phyloP scores from a whole-genome alignment of 2,797 vertebrate species.

The Alauda arvensis region DNA sequence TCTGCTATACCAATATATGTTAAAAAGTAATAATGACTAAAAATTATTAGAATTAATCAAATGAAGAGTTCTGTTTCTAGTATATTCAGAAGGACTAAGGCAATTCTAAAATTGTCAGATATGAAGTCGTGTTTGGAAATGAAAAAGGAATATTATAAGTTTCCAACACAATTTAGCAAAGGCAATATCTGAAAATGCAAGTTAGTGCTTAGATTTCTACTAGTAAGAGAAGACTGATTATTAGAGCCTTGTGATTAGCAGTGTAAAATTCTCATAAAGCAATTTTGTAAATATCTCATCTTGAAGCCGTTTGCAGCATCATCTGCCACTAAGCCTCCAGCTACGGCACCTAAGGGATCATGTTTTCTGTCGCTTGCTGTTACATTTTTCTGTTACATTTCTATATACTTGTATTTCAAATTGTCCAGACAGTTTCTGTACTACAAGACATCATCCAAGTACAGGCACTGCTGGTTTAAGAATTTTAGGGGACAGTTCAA shows the following conservation, averaged over 20 bases:
- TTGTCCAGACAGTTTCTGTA: not conserved
- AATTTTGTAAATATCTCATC: constrained; percentile 60
- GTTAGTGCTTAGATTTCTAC: constrained; percentile 57
- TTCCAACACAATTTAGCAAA: constrained; percentile 42
- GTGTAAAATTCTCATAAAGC: constrained; percentile 51
- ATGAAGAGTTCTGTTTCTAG: constrained; percentile 11
- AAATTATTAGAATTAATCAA: constrained; percentile 66
- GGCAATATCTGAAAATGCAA: constrained; percentile 26
- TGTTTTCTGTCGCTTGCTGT: constrained; percentile 38
- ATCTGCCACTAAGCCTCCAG: constrained; percentile 61
- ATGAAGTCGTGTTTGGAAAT: constrained; percentile 27
- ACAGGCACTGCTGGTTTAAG: not conserved
- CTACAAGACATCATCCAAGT: not conserved
- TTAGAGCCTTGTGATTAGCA: constrained; percentile 65
- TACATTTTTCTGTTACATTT: constrained; percentile 16
- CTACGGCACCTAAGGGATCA: constrained; percentile 54
- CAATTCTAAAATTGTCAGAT: constrained; percentile 22
- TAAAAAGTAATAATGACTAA: constrained; percentile 67
- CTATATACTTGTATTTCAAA: constrained; percentile 37
- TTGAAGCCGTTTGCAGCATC: constrained; percentile 36
- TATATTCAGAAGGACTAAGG: constrained; percentile 37
- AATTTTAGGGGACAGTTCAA: constrained; percentile 17
- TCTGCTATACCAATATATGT: constrained; percentile 47
- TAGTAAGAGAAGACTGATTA: constrained; percentile 62
- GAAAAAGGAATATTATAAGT: constrained; percentile 43